Evolutionary conservation across 2,888 invertebrate genomes (phyloP), one percentile per base, ranked within the genome.

Genomic region (Rhagonycha lutea): DNA sequence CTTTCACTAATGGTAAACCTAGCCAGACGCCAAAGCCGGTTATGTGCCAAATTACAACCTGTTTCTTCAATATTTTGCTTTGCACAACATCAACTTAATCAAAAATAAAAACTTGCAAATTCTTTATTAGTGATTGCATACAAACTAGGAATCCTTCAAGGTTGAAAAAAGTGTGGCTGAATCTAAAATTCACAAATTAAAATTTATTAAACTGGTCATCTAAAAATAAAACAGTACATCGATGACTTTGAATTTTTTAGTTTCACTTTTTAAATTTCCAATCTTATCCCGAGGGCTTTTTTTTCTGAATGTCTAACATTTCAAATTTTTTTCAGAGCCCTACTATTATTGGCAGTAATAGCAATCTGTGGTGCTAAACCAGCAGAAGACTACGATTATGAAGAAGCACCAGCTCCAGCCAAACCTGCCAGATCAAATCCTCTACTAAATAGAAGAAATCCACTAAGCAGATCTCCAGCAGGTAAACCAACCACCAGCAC

Each of bases 401-500:
- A 86, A 70, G 86, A 86, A 26, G 84, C 83, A 72, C 84, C 86
- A 23, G 84, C 87, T 60, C 84, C 86, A 77, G 84, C 86, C 72
- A 86, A 86, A 77, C 83, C 85, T 47, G 83, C 85, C 14, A 82
- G 82, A 29, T 79, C 84, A 63, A 84, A 83, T 73, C 84, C 86
- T 14, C 77, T 88, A 69, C 80, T 86, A 18, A 85, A 84, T 62
- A 84, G 88, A 79, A 83, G 88, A 74, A 88, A 85, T 80, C 87
- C 87, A 3, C 79, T 88, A 68, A 80, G 84, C 2, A 84, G 84
- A 23, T 83, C 85, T 65, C 83, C 80, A 71, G 82, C 80, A 14
- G 84, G 82, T 70, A 83, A 84, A 61, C 83, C 86, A 14, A 83
- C 87, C 3, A 86, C 87, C 11, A 86, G 87, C 23, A 85, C 86